Evolutionary conservation across 1,140 invertebrate species (phyloP), one percentile per base, ranked within the genome.

Genomic region (Cryptotermes secundus): DNA sequence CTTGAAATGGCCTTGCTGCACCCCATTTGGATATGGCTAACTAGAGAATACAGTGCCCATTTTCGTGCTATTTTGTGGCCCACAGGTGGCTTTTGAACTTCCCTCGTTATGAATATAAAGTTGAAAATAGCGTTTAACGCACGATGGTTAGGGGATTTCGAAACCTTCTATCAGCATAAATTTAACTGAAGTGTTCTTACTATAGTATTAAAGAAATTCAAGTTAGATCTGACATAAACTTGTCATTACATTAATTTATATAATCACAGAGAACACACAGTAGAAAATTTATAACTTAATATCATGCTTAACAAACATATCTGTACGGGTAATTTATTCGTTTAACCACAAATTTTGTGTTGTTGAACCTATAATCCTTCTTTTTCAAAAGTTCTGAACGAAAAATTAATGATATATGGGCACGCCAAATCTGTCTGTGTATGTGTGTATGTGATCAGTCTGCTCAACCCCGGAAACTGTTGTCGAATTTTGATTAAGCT

Each of bases 231-330:
- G 59, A 31, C n/a, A n/a, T n/a, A n/a, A 72, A 72, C 59, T n/a
- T 72, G 59, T 72, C 59, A 72, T 72, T 72, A 72, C 59, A 4
- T 31, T 31, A 26, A 72, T 72, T 72, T n/a, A 31, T 31, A 72
- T n/a, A 72, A 26, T 72, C 59, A 72, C n/a, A 72, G 1, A 72
- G 59, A 31, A 72, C 7, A 26, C 7, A n/a, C 10, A 16, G 59
- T n/a, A 10, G 59, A 31, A 49, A 72, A 72, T 72, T 72, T 72
- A 72, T 72, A 72, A n/a, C 59, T 72, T 72, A 72, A 72, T 72
- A 72, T n/a, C 12, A 72, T 49, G 59, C 26, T 72, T 72, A n/a
- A 72, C 59, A 49, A 49, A 49, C 38, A 42, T 42, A 59, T 59
- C 53, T 7, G 16, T 19, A 59, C 19, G 6, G 12, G 53, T 59